Evolutionary conservation across 2,113 vertebrate genomes (phyloP).

Genomic region (Uria lomvia): DNA sequence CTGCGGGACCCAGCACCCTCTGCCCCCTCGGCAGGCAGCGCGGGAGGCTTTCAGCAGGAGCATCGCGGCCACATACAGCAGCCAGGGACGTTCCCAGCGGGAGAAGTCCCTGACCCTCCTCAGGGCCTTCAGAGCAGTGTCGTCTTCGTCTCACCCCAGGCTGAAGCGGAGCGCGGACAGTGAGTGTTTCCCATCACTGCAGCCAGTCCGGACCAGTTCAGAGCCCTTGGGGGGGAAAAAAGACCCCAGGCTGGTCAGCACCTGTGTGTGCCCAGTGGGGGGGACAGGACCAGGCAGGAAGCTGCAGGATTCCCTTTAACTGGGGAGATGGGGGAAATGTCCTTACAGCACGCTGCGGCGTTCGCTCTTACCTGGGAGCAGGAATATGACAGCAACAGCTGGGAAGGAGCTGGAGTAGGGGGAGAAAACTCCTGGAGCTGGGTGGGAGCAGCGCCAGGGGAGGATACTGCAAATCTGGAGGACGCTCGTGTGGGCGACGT

Average conservation of each 20-base stretch:
- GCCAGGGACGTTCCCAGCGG: background rate
- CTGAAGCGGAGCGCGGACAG: background rate
- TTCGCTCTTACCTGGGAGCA: background rate
- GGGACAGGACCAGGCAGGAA: background rate
- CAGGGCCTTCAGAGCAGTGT: background rate
- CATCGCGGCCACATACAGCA: background rate
- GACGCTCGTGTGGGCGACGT: rapidly evolving
- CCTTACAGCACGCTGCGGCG: rapidly evolving
- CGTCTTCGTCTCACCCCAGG: background rate
- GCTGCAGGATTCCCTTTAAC: background rate
- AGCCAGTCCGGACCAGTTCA: rapidly evolving
- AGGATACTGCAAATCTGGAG: background rate
- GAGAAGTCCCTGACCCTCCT: slow-evolving; percentile 9
- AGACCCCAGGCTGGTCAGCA: rapidly evolving
- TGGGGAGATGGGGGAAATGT: background rate
- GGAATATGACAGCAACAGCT: rapidly evolving
- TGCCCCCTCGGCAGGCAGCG: background rate
- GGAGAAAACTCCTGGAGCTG: background rate
- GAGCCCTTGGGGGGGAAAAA: background rate
- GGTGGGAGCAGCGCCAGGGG: background rate
- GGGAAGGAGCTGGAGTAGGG: background rate
- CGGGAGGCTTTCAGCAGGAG: slow-evolving; percentile 48
- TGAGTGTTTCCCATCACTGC: background rate
- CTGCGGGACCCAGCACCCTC: background rate
- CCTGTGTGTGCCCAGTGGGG: too few species aligned